Conservation (phyloP, 2,113 vertebrate genomes). For the Scomber scombrus region DNA sequence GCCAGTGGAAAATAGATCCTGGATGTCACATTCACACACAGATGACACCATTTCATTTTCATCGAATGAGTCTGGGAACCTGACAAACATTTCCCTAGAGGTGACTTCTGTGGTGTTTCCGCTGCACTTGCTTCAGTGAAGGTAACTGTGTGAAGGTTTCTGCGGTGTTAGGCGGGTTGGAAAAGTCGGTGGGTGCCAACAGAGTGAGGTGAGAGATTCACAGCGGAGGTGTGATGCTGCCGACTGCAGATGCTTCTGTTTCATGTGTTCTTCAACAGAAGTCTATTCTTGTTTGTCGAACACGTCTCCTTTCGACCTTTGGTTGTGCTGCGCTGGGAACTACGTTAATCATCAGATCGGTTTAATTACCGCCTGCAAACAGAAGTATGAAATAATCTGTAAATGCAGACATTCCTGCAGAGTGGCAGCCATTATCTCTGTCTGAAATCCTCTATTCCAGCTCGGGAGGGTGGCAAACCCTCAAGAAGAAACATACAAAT, state of each 20-base stretch:
- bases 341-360: slow-evolving; percentile 6
- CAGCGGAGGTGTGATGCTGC: slow-evolving; percentile 64
- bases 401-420: not conserved
- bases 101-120: slow-evolving; percentile 31
- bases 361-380: not conserved
- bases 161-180: slow-evolving; percentile 36
- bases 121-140: slow-evolving; percentile 14
- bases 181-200: slow-evolving; percentile 27
- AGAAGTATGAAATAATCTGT: not conserved
- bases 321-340: slow-evolving; percentile 1
- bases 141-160: slow-evolving; percentile 37
- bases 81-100: not conserved
- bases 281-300: not conserved
- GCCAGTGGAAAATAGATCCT: slow-evolving; percentile 15
- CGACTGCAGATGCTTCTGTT: slow-evolving; percentile 12
- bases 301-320: not conserved
- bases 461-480: not conserved
- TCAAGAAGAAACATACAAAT: not conserved
- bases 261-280: not conserved
- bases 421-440: not conserved
- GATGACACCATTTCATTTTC: slow-evolving; percentile 20
- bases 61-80: not conserved
- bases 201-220: slow-evolving; percentile 74
- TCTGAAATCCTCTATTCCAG: not conserved
- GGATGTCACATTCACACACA: slow-evolving; percentile 27